Evolutionary conservation across 2,113 vertebrate species (phyloP).

Genomic region (Puntigrus tetrazona): DNA sequence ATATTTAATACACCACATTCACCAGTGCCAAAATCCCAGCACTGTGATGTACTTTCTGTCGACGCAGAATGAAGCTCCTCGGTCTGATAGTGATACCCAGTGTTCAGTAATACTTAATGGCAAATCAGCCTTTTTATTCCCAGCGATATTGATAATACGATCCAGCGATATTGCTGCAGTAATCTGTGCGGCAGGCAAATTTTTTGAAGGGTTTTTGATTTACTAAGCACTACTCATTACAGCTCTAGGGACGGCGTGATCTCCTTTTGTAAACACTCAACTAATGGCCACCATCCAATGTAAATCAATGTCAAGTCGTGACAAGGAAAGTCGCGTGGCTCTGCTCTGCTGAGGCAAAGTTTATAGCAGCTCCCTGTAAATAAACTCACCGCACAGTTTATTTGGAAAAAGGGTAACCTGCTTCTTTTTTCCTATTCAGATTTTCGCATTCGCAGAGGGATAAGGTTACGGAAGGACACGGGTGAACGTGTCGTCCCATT

Average conservation of each 20-base stretch:
- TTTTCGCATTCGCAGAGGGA: background rate
- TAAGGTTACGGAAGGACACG: background rate
- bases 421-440: background rate
- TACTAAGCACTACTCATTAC: background rate
- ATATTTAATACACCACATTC: conserved; percentile 57
- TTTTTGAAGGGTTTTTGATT: conserved; percentile 22
- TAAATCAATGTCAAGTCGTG: conserved; percentile 8
- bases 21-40: conserved; percentile 33
- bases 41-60: conserved; percentile 21
- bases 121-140: background rate
- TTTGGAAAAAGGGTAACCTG: conserved; percentile 4
- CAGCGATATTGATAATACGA: background rate
- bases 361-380: background rate
- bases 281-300: background rate
- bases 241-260: background rate
- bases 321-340: background rate
- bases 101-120: conserved; percentile 26
- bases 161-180: background rate
- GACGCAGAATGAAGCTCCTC: conserved; percentile 3
- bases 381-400: background rate
- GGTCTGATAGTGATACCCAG: conserved; percentile 11
- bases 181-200: background rate
- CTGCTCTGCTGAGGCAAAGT: background rate
- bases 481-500: background rate
- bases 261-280: background rate